These are phyloP conservation scores for Leptinotarsa rubiginosa DNA, from an alignment of 2,888 invertebrate species.

Conservation along the genomic window DNA sequence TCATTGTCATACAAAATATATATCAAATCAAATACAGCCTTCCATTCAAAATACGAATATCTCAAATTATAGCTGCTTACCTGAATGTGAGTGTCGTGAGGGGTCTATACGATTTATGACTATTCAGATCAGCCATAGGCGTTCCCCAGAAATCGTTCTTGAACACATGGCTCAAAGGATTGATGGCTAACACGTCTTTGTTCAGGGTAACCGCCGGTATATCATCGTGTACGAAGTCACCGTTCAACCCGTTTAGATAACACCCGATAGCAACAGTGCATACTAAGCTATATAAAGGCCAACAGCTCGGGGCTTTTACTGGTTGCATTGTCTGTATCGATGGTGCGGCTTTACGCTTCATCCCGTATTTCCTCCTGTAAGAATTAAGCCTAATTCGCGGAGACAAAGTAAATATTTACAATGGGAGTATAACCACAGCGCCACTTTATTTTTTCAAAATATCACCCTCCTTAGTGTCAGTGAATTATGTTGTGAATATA, in stretches of 20 bases:
- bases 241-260: conserved; percentile 80
- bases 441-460: conserved; percentile 1
- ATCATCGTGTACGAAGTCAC: conserved; percentile 91
- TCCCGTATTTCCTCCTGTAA: background rate
- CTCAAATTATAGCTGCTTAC: conserved; percentile 68
- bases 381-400: background rate
- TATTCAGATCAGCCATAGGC: conserved; percentile 82
- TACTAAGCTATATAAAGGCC: conserved; percentile 64
- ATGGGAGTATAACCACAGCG: background rate
- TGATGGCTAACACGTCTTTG: conserved; percentile 81
- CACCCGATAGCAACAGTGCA: conserved; percentile 76
- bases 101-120: conserved; percentile 90
- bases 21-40: background rate
- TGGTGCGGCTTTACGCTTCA: conserved; percentile 31
- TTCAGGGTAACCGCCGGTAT: conserved; percentile 86
- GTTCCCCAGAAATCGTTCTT: conserved; percentile 92
- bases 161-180: conserved; percentile 73
- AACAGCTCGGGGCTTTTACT: conserved; percentile 25
- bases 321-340: conserved; percentile 21
- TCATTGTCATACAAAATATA: background rate
- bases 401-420: conserved; percentile 13
- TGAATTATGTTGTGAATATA: background rate
- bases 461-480: background rate
- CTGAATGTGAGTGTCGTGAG: conserved; percentile 86
- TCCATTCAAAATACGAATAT: background rate